Conservation (phyloP, 2,113 vertebrate genomes). For the Pelecanus crispus region DNA sequence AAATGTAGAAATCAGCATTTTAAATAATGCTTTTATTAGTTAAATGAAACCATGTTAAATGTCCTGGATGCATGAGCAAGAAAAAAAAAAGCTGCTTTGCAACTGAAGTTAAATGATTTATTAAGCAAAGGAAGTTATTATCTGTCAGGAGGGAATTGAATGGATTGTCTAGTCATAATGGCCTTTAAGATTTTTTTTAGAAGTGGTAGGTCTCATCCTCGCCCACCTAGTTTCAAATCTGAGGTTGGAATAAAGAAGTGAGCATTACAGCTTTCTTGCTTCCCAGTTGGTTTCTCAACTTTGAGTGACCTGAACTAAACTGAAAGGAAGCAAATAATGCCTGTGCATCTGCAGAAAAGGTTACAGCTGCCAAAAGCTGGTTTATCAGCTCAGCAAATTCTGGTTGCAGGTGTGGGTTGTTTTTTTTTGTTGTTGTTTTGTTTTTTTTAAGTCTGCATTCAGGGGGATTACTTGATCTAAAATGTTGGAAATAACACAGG, state of each 20-base stretch:
- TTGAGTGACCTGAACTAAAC: constrained; percentile 30
- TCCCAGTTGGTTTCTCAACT: constrained; percentile 46
- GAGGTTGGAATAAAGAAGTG: not conserved
- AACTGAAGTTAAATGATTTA: constrained; percentile 12
- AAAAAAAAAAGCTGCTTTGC: not conserved
- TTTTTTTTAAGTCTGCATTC: not conserved
- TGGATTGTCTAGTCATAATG: constrained; percentile 14
- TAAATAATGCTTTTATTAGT: not conserved
- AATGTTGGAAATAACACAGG: not conserved
- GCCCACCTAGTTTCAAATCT: not conserved
- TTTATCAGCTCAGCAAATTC: not conserved
- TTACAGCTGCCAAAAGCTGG: not conserved
- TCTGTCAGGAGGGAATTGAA: constrained; percentile 2
- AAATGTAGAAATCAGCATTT: not conserved
- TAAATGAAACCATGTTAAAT: constrained; percentile 4
- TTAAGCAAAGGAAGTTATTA: constrained; percentile 15
- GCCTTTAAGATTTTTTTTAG: constrained; percentile 5
- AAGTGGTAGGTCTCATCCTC: constrained; percentile 9
- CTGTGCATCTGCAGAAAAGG: constrained; percentile 27
- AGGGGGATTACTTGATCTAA: not conserved
- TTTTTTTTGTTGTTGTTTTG: not conserved
- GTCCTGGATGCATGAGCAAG: not conserved
- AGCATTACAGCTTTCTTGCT: not conserved
- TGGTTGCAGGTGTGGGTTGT: not conserved
- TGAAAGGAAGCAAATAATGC: constrained; percentile 1